Conservation (phyloP, 2,888 invertebrate species). For the Linyphia triangularis region DNA sequence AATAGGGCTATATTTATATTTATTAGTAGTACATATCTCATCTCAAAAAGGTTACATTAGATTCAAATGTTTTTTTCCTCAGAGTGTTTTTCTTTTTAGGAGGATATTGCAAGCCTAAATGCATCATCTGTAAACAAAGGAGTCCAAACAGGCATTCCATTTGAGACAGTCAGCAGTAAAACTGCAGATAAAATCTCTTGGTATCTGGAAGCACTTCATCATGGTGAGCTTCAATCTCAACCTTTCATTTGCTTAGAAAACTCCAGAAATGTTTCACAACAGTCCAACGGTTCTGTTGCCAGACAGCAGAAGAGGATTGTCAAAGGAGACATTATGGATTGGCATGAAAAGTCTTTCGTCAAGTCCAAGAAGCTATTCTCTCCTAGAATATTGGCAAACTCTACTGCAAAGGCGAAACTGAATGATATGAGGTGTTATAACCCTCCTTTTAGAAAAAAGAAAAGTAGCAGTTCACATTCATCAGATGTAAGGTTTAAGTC, state of each 20-base stretch:
- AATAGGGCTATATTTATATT: too few relatives aligned
- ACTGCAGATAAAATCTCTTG: constrained; percentile 73
- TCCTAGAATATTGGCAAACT: constrained; percentile 54
- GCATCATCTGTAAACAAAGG: constrained; percentile 48
- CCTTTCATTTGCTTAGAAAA: not conserved
- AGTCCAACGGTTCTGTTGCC: not conserved
- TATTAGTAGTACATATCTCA: not conserved
- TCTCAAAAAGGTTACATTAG: not conserved
- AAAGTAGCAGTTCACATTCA: constrained; percentile 53
- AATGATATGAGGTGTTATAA: constrained; percentile 67
- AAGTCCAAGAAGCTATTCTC: constrained; percentile 46
- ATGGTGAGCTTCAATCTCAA: constrained; percentile 43
- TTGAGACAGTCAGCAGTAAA: constrained; percentile 30
- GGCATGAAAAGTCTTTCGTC: constrained; percentile 53
- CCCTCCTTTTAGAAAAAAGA: constrained; percentile 65
- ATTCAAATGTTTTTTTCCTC: not conserved
- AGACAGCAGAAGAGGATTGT: constrained; percentile 13
- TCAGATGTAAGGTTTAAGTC: constrained; percentile 73
- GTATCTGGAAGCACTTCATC: constrained; percentile 69
- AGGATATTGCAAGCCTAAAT: constrained; percentile 45
- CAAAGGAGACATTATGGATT: constrained; percentile 63
- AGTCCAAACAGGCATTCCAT: constrained; percentile 60
- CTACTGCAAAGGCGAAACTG: constrained; percentile 61
- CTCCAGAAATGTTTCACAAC: not conserved
- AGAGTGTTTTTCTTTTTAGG: constrained; percentile 35